phyloP scores from a whole-genome alignment of 2,888 invertebrate species.

The Clusia tigrina region DNA sequence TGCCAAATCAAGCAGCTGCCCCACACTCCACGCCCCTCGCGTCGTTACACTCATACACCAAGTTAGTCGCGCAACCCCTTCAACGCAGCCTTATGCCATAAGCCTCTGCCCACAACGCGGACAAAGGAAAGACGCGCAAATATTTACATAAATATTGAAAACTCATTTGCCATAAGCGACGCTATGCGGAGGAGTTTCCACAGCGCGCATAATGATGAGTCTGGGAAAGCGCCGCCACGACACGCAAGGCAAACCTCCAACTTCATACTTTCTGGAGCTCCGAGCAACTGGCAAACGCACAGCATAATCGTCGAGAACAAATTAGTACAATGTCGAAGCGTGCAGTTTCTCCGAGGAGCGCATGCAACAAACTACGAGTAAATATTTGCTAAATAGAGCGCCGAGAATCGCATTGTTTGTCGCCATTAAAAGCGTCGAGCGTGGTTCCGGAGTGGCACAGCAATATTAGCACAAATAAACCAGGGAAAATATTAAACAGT shows the following conservation, averaged over 20 bases:
- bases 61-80: background rate
- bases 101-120: background rate
- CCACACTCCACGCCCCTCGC: background rate
- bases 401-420: conserved; percentile 1
- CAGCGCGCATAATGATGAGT: background rate
- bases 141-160: conserved; percentile 29
- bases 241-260: background rate
- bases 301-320: conserved; percentile 4
- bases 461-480: background rate
- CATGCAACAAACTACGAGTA: background rate
- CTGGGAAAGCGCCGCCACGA: background rate
- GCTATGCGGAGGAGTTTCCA: conserved; percentile 9
- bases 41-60: no score
- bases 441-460: background rate
- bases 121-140: conserved; percentile 14
- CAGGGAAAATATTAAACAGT: background rate
- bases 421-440: background rate
- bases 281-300: conserved; percentile 1
- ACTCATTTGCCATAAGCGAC: conserved; percentile 20
- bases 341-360: background rate
- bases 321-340: conserved; percentile 6
- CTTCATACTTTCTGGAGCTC: background rate
- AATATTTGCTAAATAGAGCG: background rate
- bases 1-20: conserved; percentile 4
- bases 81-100: background rate